These are phyloP conservation scores for Melanophora roralis DNA, from an alignment of 2,888 invertebrate genomes.

Conservation along the genomic window DNA sequence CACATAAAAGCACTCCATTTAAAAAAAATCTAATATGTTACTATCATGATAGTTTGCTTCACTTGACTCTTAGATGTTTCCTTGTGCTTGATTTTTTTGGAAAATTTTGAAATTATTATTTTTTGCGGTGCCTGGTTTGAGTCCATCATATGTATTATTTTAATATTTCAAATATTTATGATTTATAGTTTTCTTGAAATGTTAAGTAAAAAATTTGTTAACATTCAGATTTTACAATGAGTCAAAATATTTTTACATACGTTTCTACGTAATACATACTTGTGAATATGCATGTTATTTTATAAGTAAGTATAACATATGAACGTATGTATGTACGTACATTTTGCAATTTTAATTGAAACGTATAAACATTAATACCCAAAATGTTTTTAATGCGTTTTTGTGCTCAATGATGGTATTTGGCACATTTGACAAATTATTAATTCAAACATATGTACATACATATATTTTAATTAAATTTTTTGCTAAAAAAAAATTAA, in stretches of 20 bases:
- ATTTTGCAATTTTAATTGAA: constrained; percentile 59
- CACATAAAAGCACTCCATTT: too few species aligned
- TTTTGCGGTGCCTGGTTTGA: too few species aligned
- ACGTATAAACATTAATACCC: constrained; percentile 31
- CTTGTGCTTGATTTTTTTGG: too few species aligned
- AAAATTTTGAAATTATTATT: too few species aligned
- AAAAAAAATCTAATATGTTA: too few species aligned
- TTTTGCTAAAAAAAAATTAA: not conserved
- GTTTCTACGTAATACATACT: too few species aligned
- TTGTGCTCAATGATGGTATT: constrained; percentile 40
- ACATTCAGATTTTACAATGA: constrained; percentile 14
- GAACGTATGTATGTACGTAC: not conserved
- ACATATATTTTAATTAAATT: not conserved
- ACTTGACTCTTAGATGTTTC: too few species aligned
- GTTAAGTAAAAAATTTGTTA: constrained; percentile 14
- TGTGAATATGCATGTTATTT: too few species aligned
- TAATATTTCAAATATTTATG: constrained; percentile 12
- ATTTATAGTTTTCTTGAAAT: not conserved
- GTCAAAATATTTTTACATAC: constrained; percentile 9
- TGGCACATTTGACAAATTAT: constrained; percentile 46
- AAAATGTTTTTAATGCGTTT: constrained; percentile 42
- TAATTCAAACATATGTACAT: constrained; percentile 13
- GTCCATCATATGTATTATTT: not conserved
- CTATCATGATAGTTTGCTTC: too few species aligned
- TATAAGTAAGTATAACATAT: too few species aligned